phyloP scores from a whole-genome alignment of 2,888 invertebrate species.

The Idaea aversata region DNA sequence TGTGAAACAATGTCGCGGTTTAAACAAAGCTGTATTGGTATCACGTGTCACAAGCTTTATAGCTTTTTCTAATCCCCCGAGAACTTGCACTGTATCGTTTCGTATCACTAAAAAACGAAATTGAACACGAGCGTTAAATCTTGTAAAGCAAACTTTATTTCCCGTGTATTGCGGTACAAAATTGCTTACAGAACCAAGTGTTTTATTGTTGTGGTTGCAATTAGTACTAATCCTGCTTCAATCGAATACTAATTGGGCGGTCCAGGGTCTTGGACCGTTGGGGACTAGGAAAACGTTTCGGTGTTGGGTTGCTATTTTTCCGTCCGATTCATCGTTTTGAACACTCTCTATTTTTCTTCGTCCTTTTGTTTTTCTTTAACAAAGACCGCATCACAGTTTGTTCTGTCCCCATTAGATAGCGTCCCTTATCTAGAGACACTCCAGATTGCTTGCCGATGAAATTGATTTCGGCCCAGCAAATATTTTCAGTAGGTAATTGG shows the following conservation, averaged over 20 bases:
- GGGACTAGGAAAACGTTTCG: neutral
- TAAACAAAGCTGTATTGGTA: neutral
- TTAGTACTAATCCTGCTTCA: neutral
- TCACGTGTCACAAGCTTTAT: conserved; percentile 1
- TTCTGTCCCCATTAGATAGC: neutral
- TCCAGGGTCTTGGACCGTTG: neutral
- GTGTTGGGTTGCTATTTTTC: neutral
- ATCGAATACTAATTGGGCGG: neutral
- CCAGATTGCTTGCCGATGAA: conserved; percentile 20
- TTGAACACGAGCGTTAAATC: neutral
- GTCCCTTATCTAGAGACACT: conserved; percentile 2
- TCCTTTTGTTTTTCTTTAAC: neutral
- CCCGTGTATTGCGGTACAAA: neutral
- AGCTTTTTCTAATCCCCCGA: neutral
- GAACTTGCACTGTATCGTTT: neutral
- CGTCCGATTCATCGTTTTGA: neutral
- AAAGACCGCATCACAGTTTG: neutral
- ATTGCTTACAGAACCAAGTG: neutral
- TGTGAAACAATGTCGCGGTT: neutral
- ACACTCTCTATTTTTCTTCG: neutral
- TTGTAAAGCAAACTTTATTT: neutral
- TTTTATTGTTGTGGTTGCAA: neutral
- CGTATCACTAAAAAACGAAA: conserved; percentile 1
- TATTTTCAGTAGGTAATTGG: conserved; percentile 23
- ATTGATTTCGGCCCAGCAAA: conserved; percentile 18